Evolutionary conservation across 2,888 invertebrate genomes (phyloP), one percentile per base, ranked within the genome.

Genomic region (Pheosia tremula): DNA sequence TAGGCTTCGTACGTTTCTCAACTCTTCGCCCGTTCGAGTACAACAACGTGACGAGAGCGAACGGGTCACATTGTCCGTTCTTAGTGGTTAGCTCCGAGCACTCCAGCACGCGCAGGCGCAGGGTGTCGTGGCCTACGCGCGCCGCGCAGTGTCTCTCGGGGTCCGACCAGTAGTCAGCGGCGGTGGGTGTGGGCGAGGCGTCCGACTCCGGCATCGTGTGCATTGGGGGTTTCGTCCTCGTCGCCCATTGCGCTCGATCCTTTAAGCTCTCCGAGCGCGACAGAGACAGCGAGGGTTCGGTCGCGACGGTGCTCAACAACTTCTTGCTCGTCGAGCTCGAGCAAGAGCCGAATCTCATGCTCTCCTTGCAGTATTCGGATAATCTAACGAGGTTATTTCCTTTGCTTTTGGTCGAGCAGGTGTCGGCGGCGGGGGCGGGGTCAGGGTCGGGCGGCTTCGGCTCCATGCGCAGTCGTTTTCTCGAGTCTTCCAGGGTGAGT

Each of bases 31-130:
- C 96, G 89, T 97, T 97, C 66, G 97, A 96, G 89, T 97, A 97
- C 66, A 96, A 94, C 63, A 97, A 96, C 58, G 97, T 96, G 80
- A 97, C 96, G 75, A 96, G 95, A 72, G 97, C 97, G 90, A 97
- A 98, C 11, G 98, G 98, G 92, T 98, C 98, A 94, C 98, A 98
- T 79, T 97, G 96, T 77, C 98, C 97, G 90, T 97, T 97, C 86
- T 97, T 97, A 73, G 98, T 96, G 68, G 98, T 97, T 85, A 98
- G 94, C 88, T 98, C 98, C 71, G 96, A 96, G 90, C 98, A 98
- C 89, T 98, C 98, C 72, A 96, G 94, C 66, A 98, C 96, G 72
- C 96, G 95, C 71, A 96, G 94, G 62, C 95, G 93, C 55, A 94
- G 76, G 61, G 91, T 92, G 81, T 94, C 94, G 73, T 90, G 91